Base-by-base conservation (phyloP, 2,888 invertebrate genomes). In the Melinaea marsaeus region DNA sequence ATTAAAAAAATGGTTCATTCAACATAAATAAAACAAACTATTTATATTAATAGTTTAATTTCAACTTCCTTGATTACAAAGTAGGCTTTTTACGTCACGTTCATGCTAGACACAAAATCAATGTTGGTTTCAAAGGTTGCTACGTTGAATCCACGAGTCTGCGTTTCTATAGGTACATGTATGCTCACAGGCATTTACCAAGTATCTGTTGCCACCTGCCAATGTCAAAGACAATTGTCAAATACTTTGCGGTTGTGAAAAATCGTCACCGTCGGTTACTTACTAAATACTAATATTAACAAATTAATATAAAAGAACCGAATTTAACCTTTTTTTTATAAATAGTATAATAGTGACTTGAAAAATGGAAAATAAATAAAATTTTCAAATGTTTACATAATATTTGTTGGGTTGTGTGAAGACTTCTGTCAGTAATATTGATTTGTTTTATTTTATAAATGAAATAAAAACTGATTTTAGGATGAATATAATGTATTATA, bases 341-440 rank as follows among this genome's bases (percentile, higher is more conserved):
- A 51, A 51, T 32, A 32, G 5, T 51, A 51, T 32, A 51, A 32
- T 32, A 32, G 32, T 51, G 7, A 51, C 32, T 32, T 32, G 51
- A 51, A 22, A 7, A 22, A 51, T 7, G 7, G 13, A 11, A 45
- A 54, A 13, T 34, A 13, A 42, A 54, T 3, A 22, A 55, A n/a
- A 46, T 45, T 46, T 58, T 61, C 13, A 62, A 57, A 51, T 66
- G 68, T 73, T 71, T 65, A 68, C 66, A 64, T 74, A 77, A 71
- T 74, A 60, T 71, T 62, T 64, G 61, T 55, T 61, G 55, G 70
- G 68, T 71, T 69, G 75, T 75, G 76, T 75, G 76, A 76, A 75
- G 75, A 73, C 75, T 77, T 79, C 76, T 81, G 85, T 84, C 83
- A 79, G 78, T 80, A 79, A 78, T 89, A 89, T 89, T 86, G 88